Base-by-base conservation (phyloP, 2,113 vertebrate genomes). In the chimpanzee (Pan troglodytes) region DNA sequence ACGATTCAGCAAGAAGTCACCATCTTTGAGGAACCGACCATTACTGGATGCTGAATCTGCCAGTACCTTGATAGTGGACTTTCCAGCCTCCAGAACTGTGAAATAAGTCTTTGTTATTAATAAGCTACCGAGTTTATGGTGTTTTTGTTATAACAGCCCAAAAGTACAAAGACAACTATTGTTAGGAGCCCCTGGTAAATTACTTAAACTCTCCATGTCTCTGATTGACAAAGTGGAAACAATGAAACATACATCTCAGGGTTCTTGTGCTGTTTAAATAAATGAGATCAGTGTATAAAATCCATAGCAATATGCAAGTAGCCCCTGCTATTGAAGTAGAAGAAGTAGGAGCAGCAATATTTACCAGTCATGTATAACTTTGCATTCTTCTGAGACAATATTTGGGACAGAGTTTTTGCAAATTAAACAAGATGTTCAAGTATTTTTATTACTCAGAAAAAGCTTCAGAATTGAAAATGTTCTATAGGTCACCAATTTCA, bases 401-500 rank as follows among this genome's bases (percentile, higher is more conserved):
- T 30, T 52, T 64, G 50, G 45, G 22, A 35, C 16, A 55, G 20
- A 93, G 40, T 94, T 64, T 78, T 81, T 76, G n/a, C 22, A 93
- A 80, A 18, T n/a, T 80, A 45, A 55, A 64, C 10, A 35, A 70
- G 70, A 50, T 78, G 38, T 80, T 84, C 38, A 93, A 93, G 48
- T 59, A 40, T 76, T 67, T 8, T 16, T 94, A 76, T 83, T 88
- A 82, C 16, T 67, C 40, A 22, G 27, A 55, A 76, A 95, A 91
- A 38, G 32, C 35, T n/a, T 81, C 78, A 81, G n/a, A 72, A 94
- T 55, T 55, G 52, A 20, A 94, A 86, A n/a, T 83, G 50, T 72
- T 80, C 57, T 72, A 9, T 83, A 96, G 83, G 75, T 96, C 68
- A 86, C 18, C 61, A 84, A 83, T 90, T 86, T 72, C 80, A 96